Base-by-base conservation (phyloP, 2,888 invertebrate species). In the Loripinus fragilis region DNA sequence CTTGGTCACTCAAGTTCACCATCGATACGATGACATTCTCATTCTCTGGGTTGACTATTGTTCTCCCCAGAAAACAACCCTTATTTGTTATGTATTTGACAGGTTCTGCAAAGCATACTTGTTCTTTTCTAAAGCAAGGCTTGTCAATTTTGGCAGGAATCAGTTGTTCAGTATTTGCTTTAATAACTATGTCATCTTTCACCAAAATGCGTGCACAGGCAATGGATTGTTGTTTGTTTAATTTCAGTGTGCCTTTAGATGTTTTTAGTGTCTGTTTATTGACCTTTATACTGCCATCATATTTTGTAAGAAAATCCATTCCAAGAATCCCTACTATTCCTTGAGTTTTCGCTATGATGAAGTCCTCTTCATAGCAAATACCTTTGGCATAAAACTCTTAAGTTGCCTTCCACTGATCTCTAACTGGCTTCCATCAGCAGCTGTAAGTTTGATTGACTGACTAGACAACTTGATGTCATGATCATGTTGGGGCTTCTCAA, bases 291-390 rank as follows among this genome's bases (percentile, higher is more conserved):
- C 42, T 55, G 8, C 69, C 78, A 52, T 78, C 78, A 74, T 76
- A 65, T 23, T 65, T 30, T 35, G 75, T 76, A 12, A 80, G 38
- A 38, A 81, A 81, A 74, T 84, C 79, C n/a, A 74, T 48, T 15
- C 79, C 84, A 25, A 81, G n/a, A 7, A 81, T 77, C 5, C 76
- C 81, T 17, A 30, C 1, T 17, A 76, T 30, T 7, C 71, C 71
- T 38, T 64, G 45, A 15, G 79, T 30, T 15, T 78, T 71, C 15
- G 78, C 80, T 15, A 80, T 71, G 25, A 83, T 17, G 35, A 83
- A 74, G n/a, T 25, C 17, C 25, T 48, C 28, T 8, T 30, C 17
- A 65, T 42, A 64, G 23, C n/a, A 10, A 20, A 33, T 20, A 2
- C 50, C 71, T 25, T 66, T 41, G 3, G 45, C 38, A 0, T 35